phyloP scores from a whole-genome alignment of 2,797 vertebrate species.

The Hipposideros larvatus region DNA sequence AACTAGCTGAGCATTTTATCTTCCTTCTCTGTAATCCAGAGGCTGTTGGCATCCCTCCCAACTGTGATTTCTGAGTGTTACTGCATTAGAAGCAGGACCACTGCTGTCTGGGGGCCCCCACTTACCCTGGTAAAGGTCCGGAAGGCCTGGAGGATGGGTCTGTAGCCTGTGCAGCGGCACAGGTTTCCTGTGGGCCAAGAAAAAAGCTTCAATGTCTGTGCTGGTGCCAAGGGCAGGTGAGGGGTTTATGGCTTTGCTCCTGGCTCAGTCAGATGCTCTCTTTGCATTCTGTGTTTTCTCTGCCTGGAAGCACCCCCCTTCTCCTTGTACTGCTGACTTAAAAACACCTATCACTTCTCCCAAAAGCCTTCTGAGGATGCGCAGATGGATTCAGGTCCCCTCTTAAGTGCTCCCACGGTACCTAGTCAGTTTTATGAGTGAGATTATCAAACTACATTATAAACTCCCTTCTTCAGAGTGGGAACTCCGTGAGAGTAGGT shows the following conservation, averaged over 20 bases:
- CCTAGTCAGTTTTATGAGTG: background rate
- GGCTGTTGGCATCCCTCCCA: background rate
- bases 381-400: background rate
- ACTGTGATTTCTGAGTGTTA: no score
- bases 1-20: background rate
- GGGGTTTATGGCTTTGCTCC: background rate
- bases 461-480: background rate
- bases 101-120: background rate
- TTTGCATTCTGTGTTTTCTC: background rate
- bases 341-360: background rate
- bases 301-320: background rate
- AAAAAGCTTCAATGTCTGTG: background rate
- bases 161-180: slow-evolving; percentile 96
- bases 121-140: slow-evolving; percentile 93
- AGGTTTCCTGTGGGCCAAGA: slow-evolving; percentile 91
- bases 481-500: background rate
- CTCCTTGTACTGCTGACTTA: background rate
- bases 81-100: background rate
- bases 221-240: background rate
- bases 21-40: background rate
- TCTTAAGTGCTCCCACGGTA: background rate
- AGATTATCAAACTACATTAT: background rate
- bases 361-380: background rate
- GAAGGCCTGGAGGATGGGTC: slow-evolving; percentile 94
- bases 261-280: background rate